A percentile compares a stretch with the other conserved stretches of the same genome.
Conservation (phyloP, 2,888 invertebrate species). For the Argyra leucocephala region DNA sequence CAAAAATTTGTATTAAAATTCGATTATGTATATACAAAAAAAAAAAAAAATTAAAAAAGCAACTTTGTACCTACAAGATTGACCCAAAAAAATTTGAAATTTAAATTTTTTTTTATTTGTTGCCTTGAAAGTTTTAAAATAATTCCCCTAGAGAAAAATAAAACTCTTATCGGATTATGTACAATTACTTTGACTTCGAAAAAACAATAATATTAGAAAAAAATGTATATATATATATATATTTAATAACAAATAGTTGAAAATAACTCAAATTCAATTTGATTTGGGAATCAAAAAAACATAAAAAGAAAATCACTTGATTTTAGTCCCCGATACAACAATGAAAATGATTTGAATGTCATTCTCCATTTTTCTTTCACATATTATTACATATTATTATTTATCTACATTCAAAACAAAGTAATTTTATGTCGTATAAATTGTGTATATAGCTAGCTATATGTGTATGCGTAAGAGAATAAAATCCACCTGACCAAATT, state of each 20-base stretch:
- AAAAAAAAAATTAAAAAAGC: too few relatives aligned
- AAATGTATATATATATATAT: background rate
- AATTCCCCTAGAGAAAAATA: background rate
- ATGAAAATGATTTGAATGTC: background rate
- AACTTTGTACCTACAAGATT: too few relatives aligned
- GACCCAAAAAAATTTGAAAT: too few relatives aligned
- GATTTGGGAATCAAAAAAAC: background rate
- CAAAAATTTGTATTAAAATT: too few relatives aligned
- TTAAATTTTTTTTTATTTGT: too few relatives aligned
- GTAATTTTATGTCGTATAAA: too few relatives aligned
- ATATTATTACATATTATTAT: background rate
- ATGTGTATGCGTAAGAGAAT: too few relatives aligned
- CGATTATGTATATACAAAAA: too few relatives aligned
- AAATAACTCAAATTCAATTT: background rate
- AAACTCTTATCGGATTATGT: background rate
- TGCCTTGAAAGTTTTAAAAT: too few relatives aligned
- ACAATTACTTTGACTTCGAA: slow-evolving; percentile 1
- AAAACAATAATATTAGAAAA: background rate
- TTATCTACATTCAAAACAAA: too few relatives aligned
- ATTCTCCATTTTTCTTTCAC: background rate
- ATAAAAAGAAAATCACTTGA: background rate
- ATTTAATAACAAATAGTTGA: background rate
- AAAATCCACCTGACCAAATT: too few relatives aligned
- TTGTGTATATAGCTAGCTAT: too few relatives aligned
- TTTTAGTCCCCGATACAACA: background rate